Base-by-base conservation (phyloP, 2,888 invertebrate species). In the Meteorus colon region DNA sequence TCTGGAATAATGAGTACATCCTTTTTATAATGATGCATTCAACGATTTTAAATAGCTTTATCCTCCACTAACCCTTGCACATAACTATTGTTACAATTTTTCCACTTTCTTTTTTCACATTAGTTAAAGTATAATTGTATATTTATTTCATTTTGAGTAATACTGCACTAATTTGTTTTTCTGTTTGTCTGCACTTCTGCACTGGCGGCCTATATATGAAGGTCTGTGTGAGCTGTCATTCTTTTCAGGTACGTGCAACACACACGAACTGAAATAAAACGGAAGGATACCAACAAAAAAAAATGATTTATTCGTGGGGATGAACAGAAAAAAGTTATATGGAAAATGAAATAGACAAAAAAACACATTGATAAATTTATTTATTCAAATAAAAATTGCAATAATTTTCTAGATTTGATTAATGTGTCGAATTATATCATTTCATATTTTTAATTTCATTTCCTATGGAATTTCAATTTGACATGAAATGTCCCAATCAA, bases 151-250 rank as follows among this genome's bases (percentile, higher is more conserved):
- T 48, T n/a, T n/a, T n/a, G n/a, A 48, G n/a, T 4, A 14, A 55
- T n/a, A 55, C 19, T 19, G 55, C 55, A 55, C 55, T 55, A 55
- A 55, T 55, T 55, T 55, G n/a, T 55, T 55, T 55, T 19, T 19
- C 8, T 55, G n/a, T 55, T 55, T 55, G 8, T 8, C 55, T 55
- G 55, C 55, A 55, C 55, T 8, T 19, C 55, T 55, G 55, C 55
- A 55, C 19, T 19, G 19, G 8, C 19, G 55, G 19, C 19, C 2
- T 19, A 1, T 19, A 19, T 19, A 55, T 55, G 19, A 55, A 55
- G 55, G 55, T 55, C 55, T 55, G 19, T 55, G 19, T 8, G 55
- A 55, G 8, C 19, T 19, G n/a, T 19, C 55, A 55, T 19, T 55
- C 19, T 55, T 19, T 55, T 55, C 55, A 55, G 55, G 55, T 55